phyloP scores from a whole-genome alignment of 2,797 vertebrate genomes.

The Lophotriccus pileatus region DNA sequence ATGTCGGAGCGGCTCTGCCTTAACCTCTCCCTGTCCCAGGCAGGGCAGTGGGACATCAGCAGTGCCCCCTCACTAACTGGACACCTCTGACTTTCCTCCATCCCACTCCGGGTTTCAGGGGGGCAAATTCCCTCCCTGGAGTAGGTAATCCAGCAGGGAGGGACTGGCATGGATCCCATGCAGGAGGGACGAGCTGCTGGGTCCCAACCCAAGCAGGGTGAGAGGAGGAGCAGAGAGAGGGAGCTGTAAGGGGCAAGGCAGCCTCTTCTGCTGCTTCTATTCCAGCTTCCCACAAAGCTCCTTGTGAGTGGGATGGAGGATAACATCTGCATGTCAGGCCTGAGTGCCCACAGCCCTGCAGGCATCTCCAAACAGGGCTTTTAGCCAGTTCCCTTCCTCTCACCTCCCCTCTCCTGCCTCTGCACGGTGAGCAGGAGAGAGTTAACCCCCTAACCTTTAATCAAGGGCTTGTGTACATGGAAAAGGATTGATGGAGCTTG shows the following conservation, averaged over 20 bases:
- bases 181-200: background rate
- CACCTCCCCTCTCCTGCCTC: background rate
- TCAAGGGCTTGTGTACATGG: conserved; percentile 4
- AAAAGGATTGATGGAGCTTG: background rate
- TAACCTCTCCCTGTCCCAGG: fast-evolving
- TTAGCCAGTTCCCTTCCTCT: background rate
- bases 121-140: background rate
- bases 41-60: background rate
- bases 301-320: background rate
- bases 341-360: background rate
- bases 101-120: background rate
- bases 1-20: background rate
- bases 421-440: background rate
- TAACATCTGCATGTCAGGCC: background rate
- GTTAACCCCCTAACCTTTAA: conserved; percentile 44
- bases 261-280: background rate
- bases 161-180: background rate
- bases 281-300: background rate
- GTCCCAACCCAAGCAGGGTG: fast-evolving
- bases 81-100: background rate
- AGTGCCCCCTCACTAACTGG: background rate
- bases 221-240: background rate
- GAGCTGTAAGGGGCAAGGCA: background rate
- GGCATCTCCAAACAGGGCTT: background rate
- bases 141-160: background rate